These are phyloP conservation scores for Sus cebifrons DNA, from an alignment of 2,797 vertebrate genomes.

Conservation along the genomic window DNA sequence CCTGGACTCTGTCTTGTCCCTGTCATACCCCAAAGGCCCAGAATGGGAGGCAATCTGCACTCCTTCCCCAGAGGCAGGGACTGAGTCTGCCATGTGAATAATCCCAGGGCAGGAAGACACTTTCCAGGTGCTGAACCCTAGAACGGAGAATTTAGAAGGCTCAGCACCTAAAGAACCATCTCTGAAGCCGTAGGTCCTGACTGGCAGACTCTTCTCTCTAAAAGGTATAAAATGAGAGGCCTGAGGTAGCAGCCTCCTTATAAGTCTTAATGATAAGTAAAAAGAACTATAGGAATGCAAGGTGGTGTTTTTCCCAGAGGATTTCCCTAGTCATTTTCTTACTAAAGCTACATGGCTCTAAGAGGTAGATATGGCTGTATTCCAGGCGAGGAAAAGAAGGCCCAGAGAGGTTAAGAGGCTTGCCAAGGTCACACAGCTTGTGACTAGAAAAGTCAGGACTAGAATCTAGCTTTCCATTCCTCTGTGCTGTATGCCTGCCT, in stretches of 20 bases:
- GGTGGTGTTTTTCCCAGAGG: constrained; percentile 10
- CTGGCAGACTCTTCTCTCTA: constrained; percentile 77
- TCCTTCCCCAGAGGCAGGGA: constrained; percentile 79
- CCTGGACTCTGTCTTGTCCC: constrained; percentile 77
- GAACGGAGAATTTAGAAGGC: constrained; percentile 74
- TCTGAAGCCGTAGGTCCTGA: constrained; percentile 78
- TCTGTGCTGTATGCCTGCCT: constrained; percentile 69
- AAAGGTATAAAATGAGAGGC: constrained; percentile 78
- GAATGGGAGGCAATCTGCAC: constrained; percentile 70
- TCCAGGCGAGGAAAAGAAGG: constrained; percentile 59
- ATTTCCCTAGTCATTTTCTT: constrained; percentile 6
- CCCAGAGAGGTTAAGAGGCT: constrained; percentile 52
- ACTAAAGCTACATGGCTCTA: not conserved
- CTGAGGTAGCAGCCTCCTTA: constrained; percentile 5
- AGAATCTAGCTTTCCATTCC: constrained; percentile 47
- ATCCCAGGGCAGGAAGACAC: constrained; percentile 76
- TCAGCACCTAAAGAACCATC: constrained; percentile 78
- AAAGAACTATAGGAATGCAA: constrained; percentile 55
- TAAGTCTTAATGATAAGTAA: not conserved
- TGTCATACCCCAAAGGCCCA: constrained; percentile 66
- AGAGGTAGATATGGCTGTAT: constrained; percentile 45
- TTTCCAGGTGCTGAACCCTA: constrained; percentile 72
- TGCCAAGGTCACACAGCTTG: constrained; percentile 66
- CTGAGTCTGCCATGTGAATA: constrained; percentile 74
- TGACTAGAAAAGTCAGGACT: constrained; percentile 44